Evolutionary conservation across 2,797 vertebrate species (phyloP).

Genomic region (Discoglossus pictus): DNA sequence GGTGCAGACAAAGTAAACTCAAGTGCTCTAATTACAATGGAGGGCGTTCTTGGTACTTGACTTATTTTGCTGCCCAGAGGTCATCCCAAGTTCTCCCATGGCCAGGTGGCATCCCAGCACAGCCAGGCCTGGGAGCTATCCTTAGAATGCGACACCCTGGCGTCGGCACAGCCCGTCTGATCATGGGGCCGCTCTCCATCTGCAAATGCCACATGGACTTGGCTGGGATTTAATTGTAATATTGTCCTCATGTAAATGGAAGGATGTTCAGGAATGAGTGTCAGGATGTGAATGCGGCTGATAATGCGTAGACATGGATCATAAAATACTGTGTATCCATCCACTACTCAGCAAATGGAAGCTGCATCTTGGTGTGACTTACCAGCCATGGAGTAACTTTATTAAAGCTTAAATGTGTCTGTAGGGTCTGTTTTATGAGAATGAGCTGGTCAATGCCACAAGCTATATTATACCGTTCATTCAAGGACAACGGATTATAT

Average conservation of each 20-base stretch:
- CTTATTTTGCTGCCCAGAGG: conserved; percentile 50
- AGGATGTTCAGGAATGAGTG: background rate
- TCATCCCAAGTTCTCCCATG: conserved; percentile 49
- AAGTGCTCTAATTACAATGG: conserved; percentile 38
- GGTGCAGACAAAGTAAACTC: conserved; percentile 23
- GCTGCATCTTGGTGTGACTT: no score
- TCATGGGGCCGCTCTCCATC: conserved; percentile 14
- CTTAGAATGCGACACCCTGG: conserved; percentile 23
- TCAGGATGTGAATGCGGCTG: background rate
- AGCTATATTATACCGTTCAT: no score
- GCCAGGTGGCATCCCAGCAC: conserved; percentile 33
- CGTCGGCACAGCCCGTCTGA: conserved; percentile 30
- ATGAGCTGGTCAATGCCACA: no score
- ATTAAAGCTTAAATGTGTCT: no score
- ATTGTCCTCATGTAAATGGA: background rate
- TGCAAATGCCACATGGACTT: conserved; percentile 35
- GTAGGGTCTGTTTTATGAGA: no score
- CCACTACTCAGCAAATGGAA: no score
- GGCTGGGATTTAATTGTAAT: conserved; percentile 4
- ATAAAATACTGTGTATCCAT: no score
- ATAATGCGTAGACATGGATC: background rate
- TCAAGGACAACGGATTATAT: no score
- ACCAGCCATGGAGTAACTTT: no score
- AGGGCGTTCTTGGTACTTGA: conserved; percentile 21
- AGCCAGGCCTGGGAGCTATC: conserved; percentile 19